Base-by-base conservation (phyloP, 2,888 invertebrate genomes). In the Pogonocherus hispidulus region DNA sequence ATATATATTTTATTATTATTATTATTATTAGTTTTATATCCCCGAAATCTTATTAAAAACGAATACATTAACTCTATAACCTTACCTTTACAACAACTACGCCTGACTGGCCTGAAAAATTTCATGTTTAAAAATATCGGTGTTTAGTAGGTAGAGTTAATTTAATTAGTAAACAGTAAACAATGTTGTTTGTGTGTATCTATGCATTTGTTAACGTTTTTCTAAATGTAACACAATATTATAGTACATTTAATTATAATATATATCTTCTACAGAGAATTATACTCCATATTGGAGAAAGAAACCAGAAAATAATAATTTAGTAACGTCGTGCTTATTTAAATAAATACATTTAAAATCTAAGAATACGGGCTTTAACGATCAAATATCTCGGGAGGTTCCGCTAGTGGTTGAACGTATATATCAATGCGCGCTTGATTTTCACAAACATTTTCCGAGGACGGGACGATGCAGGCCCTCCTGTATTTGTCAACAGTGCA, bases 381-480 rank as follows among this genome's bases (percentile, higher is more conserved):
- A 66, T 20, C 55, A 55, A 51, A 60, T 44, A 66, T 51, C 60
- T 77, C 76, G 76, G 63, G 44, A 41, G 44, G 63, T 41, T 57
- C 66, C 76, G 76, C 54, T 59, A 49, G 67, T 67, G 54, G 68
- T 60, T 69, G 63, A 63, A 71, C 83, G 83, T 85, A 85, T 84
- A 85, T 85, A 85, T 83, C 83, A 84, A 80, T 81, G 85, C 84
- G 85, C 85, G 85, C 82, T 84, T 83, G 85, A 85, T 84, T 85
- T 85, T 82, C 84, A 83, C 84, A 84, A 85, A 85, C 84, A 85
- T 85, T 85, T 85, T 84, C 84, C 82, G 83, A 85, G 85, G 84
- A 84, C 82, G 84, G 87, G 88, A 89, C 88, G 89, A 90, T 90
- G 90, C 88, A 87, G 88, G 87, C 86, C 87, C 87, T 87, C 86